These are phyloP conservation scores for Bombus fervidus DNA, from an alignment of 1,140 invertebrate genomes.

Conservation along the genomic window DNA sequence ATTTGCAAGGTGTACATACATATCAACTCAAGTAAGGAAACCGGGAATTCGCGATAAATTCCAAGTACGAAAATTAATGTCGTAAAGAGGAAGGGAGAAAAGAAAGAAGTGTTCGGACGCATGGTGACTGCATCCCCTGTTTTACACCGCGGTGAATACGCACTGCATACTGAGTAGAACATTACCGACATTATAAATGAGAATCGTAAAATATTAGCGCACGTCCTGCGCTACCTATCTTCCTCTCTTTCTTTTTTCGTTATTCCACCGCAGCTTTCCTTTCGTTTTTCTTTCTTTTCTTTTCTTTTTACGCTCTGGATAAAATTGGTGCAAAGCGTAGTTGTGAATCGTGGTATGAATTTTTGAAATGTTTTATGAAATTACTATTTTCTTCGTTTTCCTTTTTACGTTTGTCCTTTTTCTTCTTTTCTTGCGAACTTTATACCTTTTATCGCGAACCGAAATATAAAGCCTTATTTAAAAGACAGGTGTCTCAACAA, in stretches of 20 bases:
- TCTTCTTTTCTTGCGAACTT: background rate
- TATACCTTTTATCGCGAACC: too few species aligned
- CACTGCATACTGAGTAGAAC: constrained; percentile 70
- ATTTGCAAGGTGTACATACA: constrained; percentile 46
- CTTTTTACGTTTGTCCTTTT: too few species aligned
- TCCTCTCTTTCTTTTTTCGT: constrained; percentile 38
- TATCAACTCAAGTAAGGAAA: background rate
- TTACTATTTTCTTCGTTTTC: background rate
- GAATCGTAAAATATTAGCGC: constrained; percentile 72
- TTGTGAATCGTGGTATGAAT: constrained; percentile 12
- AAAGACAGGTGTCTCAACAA: background rate
- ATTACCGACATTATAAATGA: constrained; percentile 73
- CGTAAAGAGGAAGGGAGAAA: background rate
- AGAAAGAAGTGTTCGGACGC: constrained; percentile 33
- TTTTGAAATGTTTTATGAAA: constrained; percentile 7
- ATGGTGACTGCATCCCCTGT: constrained; percentile 38
- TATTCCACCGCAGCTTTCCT: constrained; percentile 3
- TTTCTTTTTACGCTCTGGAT: constrained; percentile 41
- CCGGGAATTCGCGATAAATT: constrained; percentile 61
- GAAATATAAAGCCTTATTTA: background rate
- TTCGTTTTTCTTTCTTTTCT: constrained; percentile 26
- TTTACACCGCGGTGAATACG: constrained; percentile 56
- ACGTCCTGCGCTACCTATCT: constrained; percentile 52
- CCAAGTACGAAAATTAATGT: constrained; percentile 65
- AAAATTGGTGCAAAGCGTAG: constrained; percentile 61